Evolutionary conservation across 2,113 vertebrate genomes (phyloP), one percentile per base, ranked within the genome.

Genomic region (Motacilla alba): DNA sequence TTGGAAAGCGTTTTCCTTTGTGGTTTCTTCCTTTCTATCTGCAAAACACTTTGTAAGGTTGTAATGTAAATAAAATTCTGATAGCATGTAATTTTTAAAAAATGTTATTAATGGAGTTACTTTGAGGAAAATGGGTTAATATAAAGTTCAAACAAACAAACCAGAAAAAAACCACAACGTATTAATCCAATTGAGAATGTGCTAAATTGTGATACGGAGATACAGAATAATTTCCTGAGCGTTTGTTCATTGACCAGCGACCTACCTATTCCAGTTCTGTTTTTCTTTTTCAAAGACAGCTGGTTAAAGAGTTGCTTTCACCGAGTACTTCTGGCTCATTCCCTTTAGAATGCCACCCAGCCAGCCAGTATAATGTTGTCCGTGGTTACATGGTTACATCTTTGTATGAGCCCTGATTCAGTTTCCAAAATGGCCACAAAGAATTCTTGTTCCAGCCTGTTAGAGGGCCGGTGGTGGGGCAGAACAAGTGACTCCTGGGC

Each of bases 141-240:
- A 67, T 50, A 24, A 1, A 16, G 13, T 70, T 80, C 68, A 77
- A 26, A 4, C 11, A 78, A 79, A n/a, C 20, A 53, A 75, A 39
- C 23, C 4, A 41, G n/a, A 24, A 63, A 62, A 0, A 0, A 53
- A 4, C 0, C 23, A 41, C 17, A 47, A 27, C 55, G 5, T 77
- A 30, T 47, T 41, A 35, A n/a, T 26, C 23, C n/a, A 43, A 7
- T 18, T 69, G 28, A 73, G 26, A 47, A 33, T 55, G n/a, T 70
- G 22, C n/a, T 67, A 63, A 78, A 72, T 26, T 67, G 20, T 63
- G 26, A 41, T 28, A 35, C 1, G 1, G 30, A 79, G 43, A 41
- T 53, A 33, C 10, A 20, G n/a, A 82, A 11, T 15, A 35, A 62
- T 78, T 87, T 75, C n/a, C 7, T 31, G 37, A 84, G 15, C 43